phyloP scores from a whole-genome alignment of 2,888 invertebrate genomes.

The Lycaena phlaeas region DNA sequence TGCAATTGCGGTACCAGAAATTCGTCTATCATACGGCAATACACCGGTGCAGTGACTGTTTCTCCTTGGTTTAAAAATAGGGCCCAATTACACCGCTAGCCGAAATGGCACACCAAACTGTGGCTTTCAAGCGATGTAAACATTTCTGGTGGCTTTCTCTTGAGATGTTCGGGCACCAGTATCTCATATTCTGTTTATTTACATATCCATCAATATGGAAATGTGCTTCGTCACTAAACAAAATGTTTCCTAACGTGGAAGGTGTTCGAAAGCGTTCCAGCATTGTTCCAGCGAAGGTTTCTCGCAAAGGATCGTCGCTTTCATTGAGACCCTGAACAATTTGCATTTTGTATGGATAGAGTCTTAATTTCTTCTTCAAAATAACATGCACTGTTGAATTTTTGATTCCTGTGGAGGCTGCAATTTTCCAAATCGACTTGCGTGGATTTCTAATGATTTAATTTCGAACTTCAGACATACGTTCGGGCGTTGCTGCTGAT shows the following conservation, averaged over 20 bases:
- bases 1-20: slow-evolving; percentile 15
- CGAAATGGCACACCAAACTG: slow-evolving; percentile 13
- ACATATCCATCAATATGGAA: slow-evolving; percentile 15
- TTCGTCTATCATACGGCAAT: slow-evolving; percentile 14
- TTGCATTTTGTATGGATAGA: slow-evolving; percentile 16
- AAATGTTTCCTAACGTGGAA: background rate
- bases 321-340: slow-evolving; percentile 2
- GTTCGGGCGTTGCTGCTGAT: slow-evolving; percentile 9
- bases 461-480: slow-evolving; percentile 9
- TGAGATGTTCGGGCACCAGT: slow-evolving; percentile 14
- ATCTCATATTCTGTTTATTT: slow-evolving; percentile 14
- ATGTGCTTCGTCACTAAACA: slow-evolving; percentile 16
- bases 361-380: slow-evolving; percentile 13
- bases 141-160: slow-evolving; percentile 12
- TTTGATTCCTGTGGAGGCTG: slow-evolving; percentile 5
- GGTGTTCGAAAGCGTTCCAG: slow-evolving; percentile 11
- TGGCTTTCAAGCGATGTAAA: slow-evolving; percentile 14
- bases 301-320: background rate
- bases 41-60: slow-evolving; percentile 12
- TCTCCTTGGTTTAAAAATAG: slow-evolving; percentile 15
- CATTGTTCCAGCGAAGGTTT: background rate
- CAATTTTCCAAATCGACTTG: background rate
- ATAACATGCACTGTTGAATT: slow-evolving; percentile 14
- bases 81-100: slow-evolving; percentile 10
- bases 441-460: slow-evolving; percentile 11